Evolutionary conservation across 2,797 vertebrate genomes (phyloP).

Genomic region (Lithobates pipiens): DNA sequence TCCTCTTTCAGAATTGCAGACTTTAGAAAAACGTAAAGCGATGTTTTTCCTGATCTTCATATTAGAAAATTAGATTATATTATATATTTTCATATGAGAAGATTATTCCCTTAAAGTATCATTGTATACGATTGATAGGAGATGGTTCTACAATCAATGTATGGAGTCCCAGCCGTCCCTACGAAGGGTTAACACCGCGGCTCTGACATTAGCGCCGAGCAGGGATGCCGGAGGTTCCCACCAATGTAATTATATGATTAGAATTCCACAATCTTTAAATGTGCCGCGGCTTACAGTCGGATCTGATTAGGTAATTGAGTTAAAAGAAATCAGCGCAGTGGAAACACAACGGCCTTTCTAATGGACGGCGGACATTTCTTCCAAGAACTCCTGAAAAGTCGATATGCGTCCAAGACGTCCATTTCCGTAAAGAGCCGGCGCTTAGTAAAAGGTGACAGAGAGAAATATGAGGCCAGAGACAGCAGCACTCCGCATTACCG

Average conservation of each 20-base stretch:
- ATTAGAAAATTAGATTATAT: no score
- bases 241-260: slow-evolving; percentile 8
- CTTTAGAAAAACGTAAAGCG: no score
- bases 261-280: slow-evolving; percentile 16
- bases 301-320: slow-evolving; percentile 43
- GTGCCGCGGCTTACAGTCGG: neutral
- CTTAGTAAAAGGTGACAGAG: slow-evolving; percentile 33
- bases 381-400: slow-evolving; percentile 61
- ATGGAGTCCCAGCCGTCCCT: no score
- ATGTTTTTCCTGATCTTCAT: no score
- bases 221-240: slow-evolving; percentile 6
- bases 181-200: neutral
- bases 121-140: no score
- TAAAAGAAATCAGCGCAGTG: neutral
- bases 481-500: neutral
- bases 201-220: neutral
- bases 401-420: slow-evolving; percentile 54
- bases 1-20: no score
- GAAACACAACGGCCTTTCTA: neutral
- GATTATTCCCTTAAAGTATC: no score
- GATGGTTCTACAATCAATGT: no score
- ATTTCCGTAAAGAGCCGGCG: slow-evolving; percentile 47
- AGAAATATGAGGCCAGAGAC: neutral
- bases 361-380: slow-evolving; percentile 20
- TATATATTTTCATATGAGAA: no score